Evolutionary conservation across 2,113 vertebrate species (phyloP).

Genomic region (Apodemus sylvaticus): DNA sequence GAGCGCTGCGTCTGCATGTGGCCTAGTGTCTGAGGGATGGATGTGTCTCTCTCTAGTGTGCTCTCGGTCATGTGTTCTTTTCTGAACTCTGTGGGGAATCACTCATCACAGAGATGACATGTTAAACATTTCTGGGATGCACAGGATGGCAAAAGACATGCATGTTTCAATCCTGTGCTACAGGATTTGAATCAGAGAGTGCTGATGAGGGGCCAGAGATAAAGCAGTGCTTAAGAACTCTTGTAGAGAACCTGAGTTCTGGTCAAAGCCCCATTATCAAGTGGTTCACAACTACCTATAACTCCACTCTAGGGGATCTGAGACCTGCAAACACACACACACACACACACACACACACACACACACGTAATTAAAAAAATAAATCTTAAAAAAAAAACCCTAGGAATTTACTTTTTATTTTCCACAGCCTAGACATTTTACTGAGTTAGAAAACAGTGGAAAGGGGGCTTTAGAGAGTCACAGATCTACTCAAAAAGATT

Average conservation of each 20-base stretch:
- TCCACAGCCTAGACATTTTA: not conserved
- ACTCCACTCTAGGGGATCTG: not conserved
- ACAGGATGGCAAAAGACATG: not conserved
- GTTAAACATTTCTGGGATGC: constrained; percentile 36
- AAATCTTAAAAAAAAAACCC: not conserved
- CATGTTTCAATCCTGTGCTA: constrained; percentile 7
- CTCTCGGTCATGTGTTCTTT: too few species aligned
- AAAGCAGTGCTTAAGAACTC: not conserved
- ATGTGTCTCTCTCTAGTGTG: not conserved
- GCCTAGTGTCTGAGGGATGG: not conserved
- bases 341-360: not conserved
- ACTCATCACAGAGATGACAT: not conserved
- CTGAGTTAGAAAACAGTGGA: not conserved
- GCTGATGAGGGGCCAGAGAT: not conserved
- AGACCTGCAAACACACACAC: not conserved
- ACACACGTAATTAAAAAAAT: not conserved
- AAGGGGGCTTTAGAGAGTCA: not conserved
- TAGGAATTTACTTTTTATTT: not conserved
- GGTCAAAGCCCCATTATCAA: not conserved
- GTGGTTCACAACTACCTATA: not conserved
- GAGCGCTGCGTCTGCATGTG: not conserved
- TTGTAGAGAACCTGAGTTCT: not conserved
- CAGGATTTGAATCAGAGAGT: not conserved
- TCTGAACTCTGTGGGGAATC: not conserved
- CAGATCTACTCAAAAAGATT: not conserved